These are phyloP conservation scores for Penaeus monodon DNA, from an alignment of 2,888 invertebrate species.

Conservation along the genomic window DNA sequence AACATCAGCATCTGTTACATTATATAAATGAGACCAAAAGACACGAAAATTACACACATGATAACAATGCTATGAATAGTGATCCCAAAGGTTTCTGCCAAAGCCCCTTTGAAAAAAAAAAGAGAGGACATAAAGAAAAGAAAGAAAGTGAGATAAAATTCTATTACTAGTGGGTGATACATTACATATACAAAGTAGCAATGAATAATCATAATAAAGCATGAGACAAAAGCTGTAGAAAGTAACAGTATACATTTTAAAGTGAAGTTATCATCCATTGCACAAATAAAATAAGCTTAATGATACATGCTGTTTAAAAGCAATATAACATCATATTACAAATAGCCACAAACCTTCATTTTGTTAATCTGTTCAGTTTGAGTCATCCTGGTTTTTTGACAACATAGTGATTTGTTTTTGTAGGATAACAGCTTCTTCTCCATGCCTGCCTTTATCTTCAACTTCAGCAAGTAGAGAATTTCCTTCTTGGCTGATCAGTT, in stretches of 20 bases:
- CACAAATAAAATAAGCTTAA: not conserved
- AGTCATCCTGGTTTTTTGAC: slow-evolving; percentile 55
- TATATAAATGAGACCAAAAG: not conserved
- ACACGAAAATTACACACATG: not conserved
- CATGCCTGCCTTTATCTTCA: slow-evolving; percentile 57
- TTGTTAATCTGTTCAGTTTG: slow-evolving; percentile 54
- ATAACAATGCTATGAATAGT: too few relatives aligned
- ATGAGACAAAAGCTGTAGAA: not conserved
- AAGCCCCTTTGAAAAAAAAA: too few relatives aligned
- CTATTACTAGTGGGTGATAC: not conserved
- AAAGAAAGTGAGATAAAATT: too few relatives aligned
- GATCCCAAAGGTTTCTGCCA: too few relatives aligned
- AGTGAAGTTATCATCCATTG: too few relatives aligned
- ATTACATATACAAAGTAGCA: not conserved
- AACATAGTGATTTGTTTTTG: slow-evolving; percentile 35
- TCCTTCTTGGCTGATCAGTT: slow-evolving; percentile 57
- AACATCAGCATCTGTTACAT: not conserved
- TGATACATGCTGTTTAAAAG: not conserved
- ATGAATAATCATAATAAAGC: not conserved
- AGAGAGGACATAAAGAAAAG: too few relatives aligned
- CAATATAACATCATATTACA: slow-evolving; percentile 5
- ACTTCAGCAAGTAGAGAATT: slow-evolving; percentile 64
- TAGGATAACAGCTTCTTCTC: slow-evolving; percentile 47
- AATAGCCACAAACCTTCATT: slow-evolving; percentile 50
- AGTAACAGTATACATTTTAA: too few relatives aligned